Conservation (phyloP, 2,888 invertebrate genomes). For the Cheilosia scutellata region DNA sequence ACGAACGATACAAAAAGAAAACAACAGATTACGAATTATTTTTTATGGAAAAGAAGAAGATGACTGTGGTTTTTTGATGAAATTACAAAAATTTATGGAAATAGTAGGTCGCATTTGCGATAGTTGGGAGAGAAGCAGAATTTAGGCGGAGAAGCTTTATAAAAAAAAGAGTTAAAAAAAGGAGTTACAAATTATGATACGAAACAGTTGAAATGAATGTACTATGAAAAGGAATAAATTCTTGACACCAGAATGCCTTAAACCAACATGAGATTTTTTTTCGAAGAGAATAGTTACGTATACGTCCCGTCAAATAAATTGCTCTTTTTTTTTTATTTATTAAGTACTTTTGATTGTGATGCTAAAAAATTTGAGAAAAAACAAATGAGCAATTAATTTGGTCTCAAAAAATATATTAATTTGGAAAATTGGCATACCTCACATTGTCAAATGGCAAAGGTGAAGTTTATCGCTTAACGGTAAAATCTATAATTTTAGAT, state of each 20-base stretch:
- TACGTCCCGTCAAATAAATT: neutral
- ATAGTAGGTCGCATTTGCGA: neutral
- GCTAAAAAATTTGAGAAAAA: too few relatives aligned
- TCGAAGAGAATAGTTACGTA: neutral
- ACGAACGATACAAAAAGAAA: constrained; percentile 74
- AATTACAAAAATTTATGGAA: neutral
- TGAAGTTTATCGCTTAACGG: too few relatives aligned
- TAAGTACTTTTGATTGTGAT: too few relatives aligned
- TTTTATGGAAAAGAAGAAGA: constrained; percentile 15
- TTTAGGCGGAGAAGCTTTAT: constrained; percentile 13
- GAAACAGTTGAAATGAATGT: neutral
- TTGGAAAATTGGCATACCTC: too few relatives aligned
- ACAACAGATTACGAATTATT: constrained; percentile 39
- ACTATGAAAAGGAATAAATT: too few relatives aligned
- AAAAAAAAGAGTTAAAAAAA: neutral
- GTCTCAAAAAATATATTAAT: too few relatives aligned
- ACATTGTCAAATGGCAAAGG: too few relatives aligned
- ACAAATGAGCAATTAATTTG: too few relatives aligned
- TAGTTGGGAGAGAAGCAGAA: constrained; percentile 12
- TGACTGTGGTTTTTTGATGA: neutral
- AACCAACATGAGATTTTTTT: neutral
- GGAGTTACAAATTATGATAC: neutral
- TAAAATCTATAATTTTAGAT: too few relatives aligned
- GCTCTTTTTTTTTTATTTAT: too few relatives aligned
- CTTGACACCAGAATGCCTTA: neutral